Evolutionary conservation across 2,888 invertebrate species (phyloP), one percentile per base, ranked within the genome.

Genomic region (Cyaniris semiargus): DNA sequence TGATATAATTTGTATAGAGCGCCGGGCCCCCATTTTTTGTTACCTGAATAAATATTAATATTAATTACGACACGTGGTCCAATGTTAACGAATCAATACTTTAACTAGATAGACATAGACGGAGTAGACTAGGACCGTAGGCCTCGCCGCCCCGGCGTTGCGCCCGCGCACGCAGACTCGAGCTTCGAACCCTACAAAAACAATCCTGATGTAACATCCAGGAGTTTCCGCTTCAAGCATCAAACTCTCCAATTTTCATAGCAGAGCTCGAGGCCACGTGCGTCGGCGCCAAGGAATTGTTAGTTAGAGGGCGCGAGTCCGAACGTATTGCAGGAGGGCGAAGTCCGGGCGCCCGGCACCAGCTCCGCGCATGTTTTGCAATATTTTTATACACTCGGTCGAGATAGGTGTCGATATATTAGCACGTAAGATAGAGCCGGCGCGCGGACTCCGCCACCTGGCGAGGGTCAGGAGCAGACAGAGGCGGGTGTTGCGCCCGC

Each of bases 31-130:
- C 87, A 88, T 27, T 87, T 92, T 93, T 93, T 93, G 94, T 94
- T 94, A 94, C 94, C 94, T 94, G 94, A 94, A 90, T 93, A 90
- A 89, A 91, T 92, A 92, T 89, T 91, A 91, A 89, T 88, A 88
- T 90, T 90, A 91, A 91, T 91, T 92, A 93, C 91, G 86, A 93
- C 92, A 87, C 90, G 94, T 92, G 94, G 94, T 94, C 94, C 94
- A 94, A 94, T 94, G 91, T 93, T 93, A 89, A 91, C 89, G 91
- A 92, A 92, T 91, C 93, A 92, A 92, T 91, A 91, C 87, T 90
- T 84, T 88, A 90, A 89, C 88, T 92, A 93, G 90, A 90, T 94
- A 93, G 92, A 85, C 86, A 85, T 53, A 18, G 53, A 53, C 53
- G 53, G 53, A 53, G 88, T 88, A 91, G 86, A 88, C 70, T 34